phyloP scores from a whole-genome alignment of 1,140 invertebrate genomes.

The Stenopsyche tienmushanensis region DNA sequence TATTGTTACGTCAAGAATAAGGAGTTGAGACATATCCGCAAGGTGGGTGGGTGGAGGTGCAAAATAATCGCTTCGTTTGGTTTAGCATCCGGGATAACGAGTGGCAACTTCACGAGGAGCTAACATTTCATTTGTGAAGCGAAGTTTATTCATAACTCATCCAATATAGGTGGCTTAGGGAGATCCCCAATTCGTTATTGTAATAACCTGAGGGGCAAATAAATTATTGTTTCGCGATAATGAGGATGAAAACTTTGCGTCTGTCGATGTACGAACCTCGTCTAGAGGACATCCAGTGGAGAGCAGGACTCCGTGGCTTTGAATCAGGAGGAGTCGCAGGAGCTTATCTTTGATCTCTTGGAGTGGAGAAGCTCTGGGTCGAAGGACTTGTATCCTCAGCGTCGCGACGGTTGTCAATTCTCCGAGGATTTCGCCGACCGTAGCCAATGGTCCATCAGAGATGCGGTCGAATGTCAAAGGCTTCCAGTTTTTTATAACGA shows the following conservation, averaged over 20 bases:
- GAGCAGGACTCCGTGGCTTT: slow-evolving; percentile 82
- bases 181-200: background rate
- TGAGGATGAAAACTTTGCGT: background rate
- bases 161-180: slow-evolving; percentile 3
- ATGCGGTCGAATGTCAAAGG: slow-evolving; percentile 87
- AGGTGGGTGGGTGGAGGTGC: background rate
- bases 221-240: background rate
- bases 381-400: slow-evolving; percentile 83
- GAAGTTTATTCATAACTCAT: slow-evolving; percentile 7
- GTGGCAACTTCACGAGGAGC: no score
- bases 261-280: slow-evolving; percentile 66
- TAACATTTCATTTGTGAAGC: no score
- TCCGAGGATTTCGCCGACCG: slow-evolving; percentile 88
- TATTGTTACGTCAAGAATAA: slow-evolving; percentile 4
- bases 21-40: background rate
- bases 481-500: slow-evolving; percentile 93
- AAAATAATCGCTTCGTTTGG: background rate
- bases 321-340: slow-evolving; percentile 80
- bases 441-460: slow-evolving; percentile 79
- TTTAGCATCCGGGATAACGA: background rate
- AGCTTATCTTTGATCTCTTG: slow-evolving; percentile 93
- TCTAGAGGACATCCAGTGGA: slow-evolving; percentile 90
- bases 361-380: slow-evolving; percentile 72
- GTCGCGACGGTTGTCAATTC: slow-evolving; percentile 90
- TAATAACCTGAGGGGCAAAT: background rate